Percentiles rank a stretch among this genome's conserved stretches.
Conservation (phyloP, 1,140 invertebrate species). For the Spodoptera litura region DNA sequence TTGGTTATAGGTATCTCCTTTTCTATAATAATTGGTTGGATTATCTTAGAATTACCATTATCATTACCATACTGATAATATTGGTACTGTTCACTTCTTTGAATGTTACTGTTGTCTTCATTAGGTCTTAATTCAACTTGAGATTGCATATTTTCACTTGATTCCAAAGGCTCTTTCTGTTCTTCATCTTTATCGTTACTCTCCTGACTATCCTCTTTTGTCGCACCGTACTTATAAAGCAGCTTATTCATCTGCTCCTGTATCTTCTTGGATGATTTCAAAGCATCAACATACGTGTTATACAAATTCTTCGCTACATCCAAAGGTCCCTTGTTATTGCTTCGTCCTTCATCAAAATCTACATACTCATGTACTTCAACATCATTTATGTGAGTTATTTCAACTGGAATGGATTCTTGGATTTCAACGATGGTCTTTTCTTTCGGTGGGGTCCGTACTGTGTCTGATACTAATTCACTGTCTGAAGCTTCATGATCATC, state of each 20-base stretch:
- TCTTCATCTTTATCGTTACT: slow-evolving; percentile 58
- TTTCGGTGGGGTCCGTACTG: slow-evolving; percentile 64
- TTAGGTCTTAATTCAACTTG: slow-evolving; percentile 65
- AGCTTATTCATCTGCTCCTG: slow-evolving; percentile 72
- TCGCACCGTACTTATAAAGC: slow-evolving; percentile 65
- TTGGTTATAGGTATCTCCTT: slow-evolving; percentile 86
- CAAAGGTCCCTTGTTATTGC: slow-evolving; percentile 65
- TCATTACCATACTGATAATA: slow-evolving; percentile 57
- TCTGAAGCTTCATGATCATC: slow-evolving; percentile 76
- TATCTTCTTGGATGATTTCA: slow-evolving; percentile 67
- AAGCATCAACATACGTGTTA: slow-evolving; percentile 71
- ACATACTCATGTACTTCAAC: slow-evolving; percentile 84
- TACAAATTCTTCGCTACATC: slow-evolving; percentile 66
- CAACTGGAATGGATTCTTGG: slow-evolving; percentile 86
- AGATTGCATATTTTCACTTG: slow-evolving; percentile 68
- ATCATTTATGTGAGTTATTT: slow-evolving; percentile 81
- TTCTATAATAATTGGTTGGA: slow-evolving; percentile 84
- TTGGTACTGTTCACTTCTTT: slow-evolving; percentile 59
- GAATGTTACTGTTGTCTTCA: slow-evolving; percentile 49
- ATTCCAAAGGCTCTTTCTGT: slow-evolving; percentile 60
- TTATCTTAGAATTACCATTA: slow-evolving; percentile 60
- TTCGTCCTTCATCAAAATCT: slow-evolving; percentile 78
- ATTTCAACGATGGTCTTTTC: slow-evolving; percentile 86
- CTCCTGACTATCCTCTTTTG: slow-evolving; percentile 56
- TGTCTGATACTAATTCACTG: slow-evolving; percentile 70